A percentile compares a stretch with the other conserved stretches of the same genome.
Evolutionary conservation across 2,888 invertebrate genomes (phyloP).

Genomic region (Drosophila paranaensis): DNA sequence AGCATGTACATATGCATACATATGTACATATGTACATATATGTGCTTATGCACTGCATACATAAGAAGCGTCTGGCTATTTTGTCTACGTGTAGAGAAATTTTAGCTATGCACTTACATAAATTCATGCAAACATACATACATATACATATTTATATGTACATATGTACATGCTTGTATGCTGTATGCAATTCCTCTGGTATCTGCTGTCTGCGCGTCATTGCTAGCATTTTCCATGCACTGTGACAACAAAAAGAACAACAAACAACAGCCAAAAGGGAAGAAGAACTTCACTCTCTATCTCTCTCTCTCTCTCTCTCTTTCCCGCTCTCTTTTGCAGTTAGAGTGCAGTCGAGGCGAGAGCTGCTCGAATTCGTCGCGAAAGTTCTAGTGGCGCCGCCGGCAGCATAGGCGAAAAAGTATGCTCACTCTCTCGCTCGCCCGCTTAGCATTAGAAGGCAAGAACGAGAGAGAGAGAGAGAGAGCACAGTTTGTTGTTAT

Average conservation of each 20-base stretch:
- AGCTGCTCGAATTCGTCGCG: conserved; percentile 35
- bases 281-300: conserved; percentile 5
- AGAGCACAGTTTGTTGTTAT: conserved; percentile 36
- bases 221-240: conserved; percentile 49
- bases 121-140: conserved; percentile 15
- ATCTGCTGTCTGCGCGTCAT: conserved; percentile 40
- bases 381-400: conserved; percentile 51
- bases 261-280: conserved; percentile 15
- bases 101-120: conserved; percentile 22
- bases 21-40: neutral
- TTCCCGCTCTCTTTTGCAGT: neutral
- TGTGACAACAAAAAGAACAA: conserved; percentile 28
- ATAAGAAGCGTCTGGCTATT: conserved; percentile 26
- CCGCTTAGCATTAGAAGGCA: conserved; percentile 31
- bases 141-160: conserved; percentile 4
- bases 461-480: conserved; percentile 1
- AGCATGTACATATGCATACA: conserved; percentile 7
- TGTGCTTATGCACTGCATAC: neutral
- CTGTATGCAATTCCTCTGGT: conserved; percentile 27
- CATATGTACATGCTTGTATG: conserved; percentile 21
- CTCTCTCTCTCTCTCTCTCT: neutral
- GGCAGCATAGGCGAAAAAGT: conserved; percentile 29
- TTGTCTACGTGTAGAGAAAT: conserved; percentile 38
- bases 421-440: conserved; percentile 23
- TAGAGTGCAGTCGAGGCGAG: conserved; percentile 24